Evolutionary conservation across 2,888 invertebrate species (phyloP).

Genomic region (Platycnemis pennipes): DNA sequence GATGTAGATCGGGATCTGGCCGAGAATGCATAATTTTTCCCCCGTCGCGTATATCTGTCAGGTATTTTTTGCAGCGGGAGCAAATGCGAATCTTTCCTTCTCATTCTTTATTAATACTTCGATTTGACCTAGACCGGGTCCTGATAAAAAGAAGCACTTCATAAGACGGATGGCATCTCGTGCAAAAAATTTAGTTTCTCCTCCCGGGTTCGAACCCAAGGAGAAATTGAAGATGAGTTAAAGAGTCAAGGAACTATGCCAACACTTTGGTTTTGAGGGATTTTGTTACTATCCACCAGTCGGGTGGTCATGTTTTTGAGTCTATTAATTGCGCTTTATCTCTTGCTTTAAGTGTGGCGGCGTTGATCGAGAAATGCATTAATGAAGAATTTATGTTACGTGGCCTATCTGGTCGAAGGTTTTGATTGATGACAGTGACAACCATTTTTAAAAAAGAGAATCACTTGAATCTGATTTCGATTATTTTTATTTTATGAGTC

Average conservation of each 20-base stretch:
- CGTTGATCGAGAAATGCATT: no score
- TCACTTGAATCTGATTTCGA: no score
- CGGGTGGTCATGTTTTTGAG: no score
- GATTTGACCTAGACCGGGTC: slow-evolving; percentile 41
- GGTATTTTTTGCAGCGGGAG: neutral
- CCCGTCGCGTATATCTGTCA: neutral
- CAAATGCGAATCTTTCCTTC: slow-evolving; percentile 28
- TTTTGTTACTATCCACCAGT: no score
- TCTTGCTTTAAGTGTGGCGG: no score
- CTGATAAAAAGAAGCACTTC: slow-evolving; percentile 5
- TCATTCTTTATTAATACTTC: slow-evolving; percentile 52
- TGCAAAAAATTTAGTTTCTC: neutral
- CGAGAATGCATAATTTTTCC: slow-evolving; percentile 46
- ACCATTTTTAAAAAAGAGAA: no score
- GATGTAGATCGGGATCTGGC: slow-evolving; percentile 45
- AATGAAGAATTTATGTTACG: no score
- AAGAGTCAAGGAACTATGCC: neutral
- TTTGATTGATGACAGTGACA: no score
- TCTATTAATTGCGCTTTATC: no score
- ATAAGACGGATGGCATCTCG: neutral
- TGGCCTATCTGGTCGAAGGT: no score
- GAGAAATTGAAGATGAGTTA: neutral
- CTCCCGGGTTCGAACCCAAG: neutral
- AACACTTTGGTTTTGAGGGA: neutral
- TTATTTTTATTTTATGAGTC: no score